These are phyloP conservation scores for Drosophila merina DNA, from an alignment of 2,888 invertebrate species.

Conservation along the genomic window DNA sequence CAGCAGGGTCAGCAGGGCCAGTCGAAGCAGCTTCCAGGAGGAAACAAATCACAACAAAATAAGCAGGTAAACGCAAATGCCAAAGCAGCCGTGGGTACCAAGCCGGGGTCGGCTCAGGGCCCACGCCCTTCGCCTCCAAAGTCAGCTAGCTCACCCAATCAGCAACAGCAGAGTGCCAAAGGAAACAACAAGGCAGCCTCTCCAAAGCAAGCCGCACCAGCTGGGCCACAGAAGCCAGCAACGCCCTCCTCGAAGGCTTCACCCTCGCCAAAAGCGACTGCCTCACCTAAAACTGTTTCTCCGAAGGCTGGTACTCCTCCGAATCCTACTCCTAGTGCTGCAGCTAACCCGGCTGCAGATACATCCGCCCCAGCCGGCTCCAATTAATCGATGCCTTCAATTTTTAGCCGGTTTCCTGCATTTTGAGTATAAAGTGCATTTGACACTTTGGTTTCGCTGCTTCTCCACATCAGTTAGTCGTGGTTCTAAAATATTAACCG, in stretches of 20 bases:
- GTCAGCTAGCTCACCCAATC: constrained; percentile 10
- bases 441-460: constrained; percentile 14
- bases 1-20: constrained; percentile 17
- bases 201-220: constrained; percentile 46
- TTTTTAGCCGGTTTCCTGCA: constrained; percentile 50
- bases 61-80: constrained; percentile 45
- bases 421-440: constrained; percentile 49
- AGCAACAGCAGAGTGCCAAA: constrained; percentile 39
- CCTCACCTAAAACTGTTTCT: constrained; percentile 56
- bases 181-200: constrained; percentile 55
- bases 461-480: neutral
- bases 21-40: constrained; percentile 32
- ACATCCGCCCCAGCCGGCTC: constrained; percentile 23
- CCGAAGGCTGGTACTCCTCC: constrained; percentile 60
- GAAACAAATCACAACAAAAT: constrained; percentile 34
- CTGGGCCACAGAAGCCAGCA: constrained; percentile 69
- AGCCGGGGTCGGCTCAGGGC: constrained; percentile 30
- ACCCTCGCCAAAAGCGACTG: constrained; percentile 82
- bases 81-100: constrained; percentile 38
- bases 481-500: constrained; percentile 29
- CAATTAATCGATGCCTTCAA: constrained; percentile 35
- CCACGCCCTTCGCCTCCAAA: constrained; percentile 36
- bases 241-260: constrained; percentile 82
- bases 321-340: constrained; percentile 25
- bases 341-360: constrained; percentile 21